Evolutionary conservation across 2,888 invertebrate genomes (phyloP).

Genomic region (Acleris holmiana): DNA sequence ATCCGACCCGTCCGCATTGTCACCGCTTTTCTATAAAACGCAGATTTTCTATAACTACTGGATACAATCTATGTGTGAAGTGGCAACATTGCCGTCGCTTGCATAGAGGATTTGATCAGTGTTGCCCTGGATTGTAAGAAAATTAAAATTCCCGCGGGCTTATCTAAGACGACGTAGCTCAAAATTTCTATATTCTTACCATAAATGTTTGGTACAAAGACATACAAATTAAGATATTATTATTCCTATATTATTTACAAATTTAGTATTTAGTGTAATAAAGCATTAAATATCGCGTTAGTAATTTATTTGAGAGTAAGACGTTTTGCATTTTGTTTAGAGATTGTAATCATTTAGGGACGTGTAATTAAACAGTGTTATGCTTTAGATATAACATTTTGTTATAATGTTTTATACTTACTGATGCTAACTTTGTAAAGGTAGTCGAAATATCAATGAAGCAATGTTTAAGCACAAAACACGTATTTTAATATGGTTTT

Average conservation of each 20-base stretch:
- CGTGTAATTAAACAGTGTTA: conserved; percentile 63
- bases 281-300: conserved; percentile 58
- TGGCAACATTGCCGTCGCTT: no score
- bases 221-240: conserved; percentile 80
- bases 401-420: conserved; percentile 40
- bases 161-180: conserved; percentile 57
- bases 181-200: conserved; percentile 59
- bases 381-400: conserved; percentile 63
- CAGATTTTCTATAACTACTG: no score
- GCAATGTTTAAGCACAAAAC: conserved; percentile 39
- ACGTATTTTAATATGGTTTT: conserved; percentile 25
- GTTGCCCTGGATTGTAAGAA: neutral
- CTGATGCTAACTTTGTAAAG: conserved; percentile 40
- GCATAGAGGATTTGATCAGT: no score
- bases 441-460: conserved; percentile 50
- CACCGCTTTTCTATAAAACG: no score
- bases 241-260: conserved; percentile 72
- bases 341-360: conserved; percentile 66
- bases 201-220: conserved; percentile 80
- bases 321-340: conserved; percentile 74
- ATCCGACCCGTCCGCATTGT: no score
- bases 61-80: no score
- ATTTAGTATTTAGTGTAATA: conserved; percentile 59
- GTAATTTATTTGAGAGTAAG: conserved; percentile 76
- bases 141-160: neutral